A percentile compares a stretch with the other conserved stretches of the same genome.
These are phyloP conservation scores for Macquaria ambigua DNA, from an alignment of 2,113 vertebrate species.

Conservation along the genomic window DNA sequence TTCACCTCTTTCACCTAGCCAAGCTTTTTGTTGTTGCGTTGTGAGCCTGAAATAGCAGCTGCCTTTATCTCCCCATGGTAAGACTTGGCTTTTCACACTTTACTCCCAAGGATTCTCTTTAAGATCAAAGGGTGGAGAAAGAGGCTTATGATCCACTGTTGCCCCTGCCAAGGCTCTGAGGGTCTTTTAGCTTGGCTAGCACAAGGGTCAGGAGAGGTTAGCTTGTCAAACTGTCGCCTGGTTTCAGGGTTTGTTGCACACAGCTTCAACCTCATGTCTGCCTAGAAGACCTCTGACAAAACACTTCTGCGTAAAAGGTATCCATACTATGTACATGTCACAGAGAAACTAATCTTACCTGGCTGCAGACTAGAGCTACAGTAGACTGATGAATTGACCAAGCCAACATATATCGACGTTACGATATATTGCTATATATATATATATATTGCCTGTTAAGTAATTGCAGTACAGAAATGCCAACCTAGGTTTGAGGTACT, in stretches of 20 bases:
- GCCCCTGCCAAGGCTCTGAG: constrained; percentile 31
- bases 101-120: constrained; percentile 43
- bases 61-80: constrained; percentile 56
- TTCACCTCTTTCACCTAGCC: constrained; percentile 30
- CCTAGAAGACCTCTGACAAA: constrained; percentile 35
- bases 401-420: neutral
- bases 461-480: neutral
- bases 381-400: neutral
- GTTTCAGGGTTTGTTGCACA: constrained; percentile 41
- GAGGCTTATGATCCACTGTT: constrained; percentile 59
- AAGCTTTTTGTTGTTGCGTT: constrained; percentile 48
- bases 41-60: constrained; percentile 62
- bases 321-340: constrained; percentile 23
- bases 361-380: neutral
- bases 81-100: constrained; percentile 60
- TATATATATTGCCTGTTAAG: neutral
- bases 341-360: neutral
- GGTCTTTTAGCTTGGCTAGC: constrained; percentile 54
- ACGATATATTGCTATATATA: neutral
- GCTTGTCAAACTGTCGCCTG: constrained; percentile 38
- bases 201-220: constrained; percentile 42
- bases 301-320: constrained; percentile 1
- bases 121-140: constrained; percentile 57
- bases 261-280: neutral
- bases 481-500: neutral